These are phyloP conservation scores for Andinoacara biseriatus DNA, from an alignment of 2,113 vertebrate genomes.

Conservation along the genomic window DNA sequence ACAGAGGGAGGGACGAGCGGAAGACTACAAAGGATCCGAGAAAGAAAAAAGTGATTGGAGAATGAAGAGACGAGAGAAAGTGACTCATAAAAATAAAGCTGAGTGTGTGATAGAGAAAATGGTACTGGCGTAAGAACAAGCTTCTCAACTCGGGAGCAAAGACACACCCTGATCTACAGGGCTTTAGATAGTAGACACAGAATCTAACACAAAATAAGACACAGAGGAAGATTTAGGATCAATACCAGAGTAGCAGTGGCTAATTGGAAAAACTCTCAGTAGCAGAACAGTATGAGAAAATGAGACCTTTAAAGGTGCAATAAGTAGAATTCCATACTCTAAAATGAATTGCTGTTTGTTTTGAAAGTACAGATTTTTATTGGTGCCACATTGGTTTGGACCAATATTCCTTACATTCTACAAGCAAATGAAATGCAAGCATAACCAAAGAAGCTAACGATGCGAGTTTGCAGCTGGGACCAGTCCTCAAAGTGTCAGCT, in stretches of 20 bases:
- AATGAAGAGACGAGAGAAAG: slow-evolving; percentile 1
- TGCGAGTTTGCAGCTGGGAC: neutral
- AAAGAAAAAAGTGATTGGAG: slow-evolving; percentile 15
- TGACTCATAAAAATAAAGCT: slow-evolving; percentile 15
- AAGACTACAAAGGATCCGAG: slow-evolving; percentile 37
- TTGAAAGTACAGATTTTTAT: neutral
- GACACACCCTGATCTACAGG: slow-evolving; percentile 8
- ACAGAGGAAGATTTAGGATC: slow-evolving; percentile 6
- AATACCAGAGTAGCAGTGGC: neutral
- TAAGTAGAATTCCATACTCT: neutral
- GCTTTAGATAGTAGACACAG: neutral
- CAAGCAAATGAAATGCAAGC: neutral
- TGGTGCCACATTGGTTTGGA: neutral
- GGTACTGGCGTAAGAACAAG: slow-evolving; percentile 36
- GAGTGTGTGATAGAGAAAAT: slow-evolving; percentile 32
- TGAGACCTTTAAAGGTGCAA: neutral
- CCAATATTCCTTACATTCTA: neutral
- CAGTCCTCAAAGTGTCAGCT: neutral
- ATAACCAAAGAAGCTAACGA: neutral
- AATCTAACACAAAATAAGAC: slow-evolving; percentile 5
- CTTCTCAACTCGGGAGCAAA: slow-evolving; percentile 4
- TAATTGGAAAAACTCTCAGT: neutral
- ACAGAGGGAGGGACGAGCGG: slow-evolving; percentile 19
- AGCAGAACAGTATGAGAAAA: neutral
- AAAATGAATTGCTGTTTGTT: neutral